Conservation (phyloP, 2,113 vertebrate genomes). For the Ochotona curzoniae region DNA sequence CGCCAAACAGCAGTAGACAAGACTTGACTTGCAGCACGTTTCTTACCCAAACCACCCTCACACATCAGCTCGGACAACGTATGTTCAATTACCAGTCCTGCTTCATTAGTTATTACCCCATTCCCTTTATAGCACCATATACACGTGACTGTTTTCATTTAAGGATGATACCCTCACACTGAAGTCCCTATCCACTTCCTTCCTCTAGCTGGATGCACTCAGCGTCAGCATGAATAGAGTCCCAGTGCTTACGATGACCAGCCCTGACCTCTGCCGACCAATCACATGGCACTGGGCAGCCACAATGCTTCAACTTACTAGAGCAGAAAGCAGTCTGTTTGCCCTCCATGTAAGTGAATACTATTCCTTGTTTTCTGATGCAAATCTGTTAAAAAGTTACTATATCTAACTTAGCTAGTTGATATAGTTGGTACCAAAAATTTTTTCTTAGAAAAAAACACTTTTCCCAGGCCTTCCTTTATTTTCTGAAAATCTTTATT, state of each 20-base stretch:
- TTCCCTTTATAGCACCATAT: not conserved
- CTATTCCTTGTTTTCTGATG: slow-evolving; percentile 16
- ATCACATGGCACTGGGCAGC: not conserved
- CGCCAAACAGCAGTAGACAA: not conserved
- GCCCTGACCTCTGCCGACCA: not conserved
- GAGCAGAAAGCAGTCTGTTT: slow-evolving; percentile 16
- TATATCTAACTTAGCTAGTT: not conserved
- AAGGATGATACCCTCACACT: not conserved
- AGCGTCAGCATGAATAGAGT: not conserved
- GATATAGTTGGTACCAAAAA: not conserved
- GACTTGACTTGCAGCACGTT: not conserved
- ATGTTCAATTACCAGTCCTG: not conserved
- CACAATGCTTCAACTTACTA: not conserved
- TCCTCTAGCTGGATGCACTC: not conserved
- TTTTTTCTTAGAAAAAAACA: not conserved
- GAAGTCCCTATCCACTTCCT: not conserved
- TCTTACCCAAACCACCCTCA: not conserved
- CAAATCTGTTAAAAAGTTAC: slow-evolving; percentile 7
- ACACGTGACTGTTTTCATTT: not conserved
- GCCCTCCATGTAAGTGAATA: not conserved
- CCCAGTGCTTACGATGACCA: not conserved
- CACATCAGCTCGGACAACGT: not conserved
- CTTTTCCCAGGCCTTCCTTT: not conserved
- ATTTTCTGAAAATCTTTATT: not conserved
- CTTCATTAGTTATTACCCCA: not conserved